A percentile compares a stretch with the other conserved stretches of the same genome.
Conservation (phyloP, 2,113 vertebrate species). For the Istiophorus platypterus region DNA sequence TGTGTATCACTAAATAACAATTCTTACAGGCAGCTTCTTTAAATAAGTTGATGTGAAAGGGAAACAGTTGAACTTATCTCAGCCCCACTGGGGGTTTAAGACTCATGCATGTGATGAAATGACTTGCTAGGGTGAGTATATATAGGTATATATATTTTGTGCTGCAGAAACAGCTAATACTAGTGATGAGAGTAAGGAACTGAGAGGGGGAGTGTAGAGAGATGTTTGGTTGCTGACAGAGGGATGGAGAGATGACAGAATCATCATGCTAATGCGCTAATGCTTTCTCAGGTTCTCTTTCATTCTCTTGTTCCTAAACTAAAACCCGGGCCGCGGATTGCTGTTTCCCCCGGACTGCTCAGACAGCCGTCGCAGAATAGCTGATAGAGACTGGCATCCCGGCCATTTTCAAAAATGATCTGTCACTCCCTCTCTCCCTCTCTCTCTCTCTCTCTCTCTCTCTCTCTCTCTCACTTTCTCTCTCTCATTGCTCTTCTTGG, state of each 20-base stretch:
- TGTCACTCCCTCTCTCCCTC: constrained; percentile 39
- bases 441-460: constrained; percentile 29
- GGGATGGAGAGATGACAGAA: constrained; percentile 28
- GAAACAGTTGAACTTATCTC: constrained; percentile 38
- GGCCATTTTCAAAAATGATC: constrained; percentile 64
- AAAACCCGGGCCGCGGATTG: constrained; percentile 33
- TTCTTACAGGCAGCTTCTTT: constrained; percentile 12
- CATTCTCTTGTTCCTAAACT: constrained; percentile 36
- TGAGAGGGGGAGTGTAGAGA: background rate
- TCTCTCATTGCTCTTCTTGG: constrained; percentile 18
- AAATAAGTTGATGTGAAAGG: constrained; percentile 25
- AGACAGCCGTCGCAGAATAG: constrained; percentile 21
- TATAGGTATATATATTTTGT: too few species aligned
- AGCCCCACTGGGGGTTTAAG: constrained; percentile 21
- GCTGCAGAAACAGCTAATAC: constrained; percentile 28
- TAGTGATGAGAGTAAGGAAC: background rate
- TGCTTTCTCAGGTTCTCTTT: constrained; percentile 32
- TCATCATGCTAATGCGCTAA: constrained; percentile 40
- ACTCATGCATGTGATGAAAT: constrained; percentile 25
- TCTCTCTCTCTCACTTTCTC: constrained; percentile 7
- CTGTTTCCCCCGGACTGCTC: constrained; percentile 44
- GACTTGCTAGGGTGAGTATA: constrained; percentile 19
- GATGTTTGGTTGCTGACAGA: constrained; percentile 14
- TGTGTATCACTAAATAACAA: background rate
- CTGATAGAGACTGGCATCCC: constrained; percentile 62